Base-by-base conservation (phyloP, 2,888 invertebrate species). In the Scaptomyza polygonia region DNA sequence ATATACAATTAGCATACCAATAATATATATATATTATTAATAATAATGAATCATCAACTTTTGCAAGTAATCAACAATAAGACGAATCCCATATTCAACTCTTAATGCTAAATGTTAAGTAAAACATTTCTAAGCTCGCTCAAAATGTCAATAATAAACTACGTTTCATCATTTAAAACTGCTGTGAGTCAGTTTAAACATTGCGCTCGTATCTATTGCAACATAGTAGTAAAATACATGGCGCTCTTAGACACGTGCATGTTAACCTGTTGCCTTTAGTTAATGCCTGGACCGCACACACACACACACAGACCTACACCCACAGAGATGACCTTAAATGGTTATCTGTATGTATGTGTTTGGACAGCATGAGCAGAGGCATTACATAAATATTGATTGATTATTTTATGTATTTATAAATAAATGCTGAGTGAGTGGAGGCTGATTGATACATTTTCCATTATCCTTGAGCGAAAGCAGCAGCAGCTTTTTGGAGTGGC, bases 371-470 rank as follows among this genome's bases (percentile, higher is more conserved):
- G 6, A 18, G 18, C 36, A 32, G 32, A 32, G 32, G 21, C 30
- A 52, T 71, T 73, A 71, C 72, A 70, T 73, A 73, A 75, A 70
- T 76, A 73, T 73, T 73, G 73, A 73, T 73, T 75, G 71, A 73
- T 73, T 75, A 62, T n/a, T 52, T 36, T 39, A 4, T 39, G 16
- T 75, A 67, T 75, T 73, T 75, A 73, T 76, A 73, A 73, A 76
- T 76, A 73, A 62, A 56, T 55, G 45, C 29, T 16, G 18, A 74
- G 55, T 43, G 70, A n/a, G n/a, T n/a, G n/a, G n/a, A 52, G 34
- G 48, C 72, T 73, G 73, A 73, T 71, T 73, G 73, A 75, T 73
- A 67, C 72, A 75, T 58, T 62, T 73, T 71, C 64, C 62, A 70
- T 71, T 71, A 71, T 71, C 76, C 72, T 57, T 52, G 47, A 32